Evolutionary conservation across 2,113 vertebrate species (phyloP).

Genomic region (Neopipo cinnamomea): DNA sequence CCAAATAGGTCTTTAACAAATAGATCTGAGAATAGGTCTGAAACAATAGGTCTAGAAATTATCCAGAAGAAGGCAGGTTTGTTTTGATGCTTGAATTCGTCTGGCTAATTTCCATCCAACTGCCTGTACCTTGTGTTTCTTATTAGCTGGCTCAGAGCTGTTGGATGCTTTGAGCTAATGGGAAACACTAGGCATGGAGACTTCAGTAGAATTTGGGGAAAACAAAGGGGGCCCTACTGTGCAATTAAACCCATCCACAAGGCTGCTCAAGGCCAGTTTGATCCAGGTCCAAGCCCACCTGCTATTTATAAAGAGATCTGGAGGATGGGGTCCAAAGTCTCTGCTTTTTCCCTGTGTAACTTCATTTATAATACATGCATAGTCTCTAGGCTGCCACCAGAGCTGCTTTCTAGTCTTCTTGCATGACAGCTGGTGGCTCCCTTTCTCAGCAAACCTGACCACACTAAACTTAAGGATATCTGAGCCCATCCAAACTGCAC

Average conservation of each 20-base stretch:
- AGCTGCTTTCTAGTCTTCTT: background rate
- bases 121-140: background rate
- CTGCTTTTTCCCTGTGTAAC: background rate
- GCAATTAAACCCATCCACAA: constrained; percentile 4
- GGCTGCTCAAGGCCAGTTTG: background rate
- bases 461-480: background rate
- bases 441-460: background rate
- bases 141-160: background rate
- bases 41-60: background rate
- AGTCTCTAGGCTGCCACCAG: background rate
- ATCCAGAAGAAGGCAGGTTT: background rate
- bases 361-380: background rate
- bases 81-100: background rate
- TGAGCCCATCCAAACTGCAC: background rate
- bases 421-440: background rate
- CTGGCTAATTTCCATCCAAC: background rate
- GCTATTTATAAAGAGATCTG: constrained; percentile 22
- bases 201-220: background rate
- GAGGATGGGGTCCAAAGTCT: background rate
- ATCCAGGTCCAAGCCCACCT: constrained; percentile 17
- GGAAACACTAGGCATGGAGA: background rate
- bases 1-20: background rate
- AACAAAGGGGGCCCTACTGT: constrained; percentile 8
- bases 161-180: background rate
- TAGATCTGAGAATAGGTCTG: background rate